These are phyloP conservation scores for Rhodophaea formosa DNA, from an alignment of 2,888 invertebrate species.

Conservation along the genomic window DNA sequence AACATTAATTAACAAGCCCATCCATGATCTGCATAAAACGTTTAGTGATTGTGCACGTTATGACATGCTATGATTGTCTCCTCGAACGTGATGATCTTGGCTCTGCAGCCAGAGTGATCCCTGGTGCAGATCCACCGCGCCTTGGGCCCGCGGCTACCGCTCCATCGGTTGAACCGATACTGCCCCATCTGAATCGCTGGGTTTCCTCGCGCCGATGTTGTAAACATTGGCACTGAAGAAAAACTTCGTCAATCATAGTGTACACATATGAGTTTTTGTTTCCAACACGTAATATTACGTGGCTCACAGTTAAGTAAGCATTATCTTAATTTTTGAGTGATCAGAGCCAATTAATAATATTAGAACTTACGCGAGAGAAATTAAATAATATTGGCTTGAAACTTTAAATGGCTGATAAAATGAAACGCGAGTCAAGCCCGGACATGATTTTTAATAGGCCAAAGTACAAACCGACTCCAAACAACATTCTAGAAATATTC, in stretches of 20 bases:
- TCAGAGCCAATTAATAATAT: too few species aligned
- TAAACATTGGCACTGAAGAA: slow-evolving; percentile 35
- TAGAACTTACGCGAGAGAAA: too few species aligned
- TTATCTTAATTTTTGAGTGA: too few species aligned
- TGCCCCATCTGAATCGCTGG: slow-evolving; percentile 40
- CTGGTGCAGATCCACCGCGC: slow-evolving; percentile 38
- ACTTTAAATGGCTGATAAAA: too few species aligned
- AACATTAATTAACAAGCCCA: neutral
- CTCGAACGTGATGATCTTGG: slow-evolving; percentile 33
- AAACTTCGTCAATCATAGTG: neutral
- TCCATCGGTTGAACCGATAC: slow-evolving; percentile 41
- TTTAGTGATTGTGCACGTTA: slow-evolving; percentile 30
- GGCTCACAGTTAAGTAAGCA: neutral
- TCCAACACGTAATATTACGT: neutral
- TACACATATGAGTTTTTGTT: neutral
- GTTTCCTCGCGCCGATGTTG: slow-evolving; percentile 39
- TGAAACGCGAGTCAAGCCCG: too few species aligned
- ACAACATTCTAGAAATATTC: too few species aligned
- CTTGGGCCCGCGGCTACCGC: slow-evolving; percentile 30
- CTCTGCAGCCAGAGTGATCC: slow-evolving; percentile 31
- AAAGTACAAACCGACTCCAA: too few species aligned
- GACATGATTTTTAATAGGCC: too few species aligned
- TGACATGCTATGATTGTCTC: slow-evolving; percentile 24
- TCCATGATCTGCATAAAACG: neutral
- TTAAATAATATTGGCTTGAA: too few species aligned